phyloP scores from a whole-genome alignment of 1,140 invertebrate genomes.

The Brachionus sp. region DNA sequence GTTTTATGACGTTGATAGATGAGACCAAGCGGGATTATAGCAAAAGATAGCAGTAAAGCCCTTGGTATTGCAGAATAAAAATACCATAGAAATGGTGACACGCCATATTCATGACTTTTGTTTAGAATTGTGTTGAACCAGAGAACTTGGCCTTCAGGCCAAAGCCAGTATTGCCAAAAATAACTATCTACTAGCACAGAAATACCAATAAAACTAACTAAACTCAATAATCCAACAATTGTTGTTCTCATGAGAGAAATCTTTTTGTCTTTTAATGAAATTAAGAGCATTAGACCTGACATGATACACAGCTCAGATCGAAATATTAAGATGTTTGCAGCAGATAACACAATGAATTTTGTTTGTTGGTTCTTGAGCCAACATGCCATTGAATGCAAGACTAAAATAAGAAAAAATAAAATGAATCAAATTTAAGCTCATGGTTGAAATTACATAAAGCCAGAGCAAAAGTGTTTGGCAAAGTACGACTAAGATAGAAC shows the following conservation, averaged over 20 bases:
- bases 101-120: constrained; percentile 94
- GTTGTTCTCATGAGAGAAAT: neutral
- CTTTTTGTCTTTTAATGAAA: constrained; percentile 29
- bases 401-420: constrained; percentile 61
- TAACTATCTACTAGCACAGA: constrained; percentile 82
- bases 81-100: constrained; percentile 93
- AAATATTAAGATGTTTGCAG: constrained; percentile 82
- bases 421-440: constrained; percentile 22
- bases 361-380: constrained; percentile 74
- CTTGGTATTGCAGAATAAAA: constrained; percentile 93
- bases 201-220: constrained; percentile 62
- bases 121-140: constrained; percentile 92
- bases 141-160: constrained; percentile 96
- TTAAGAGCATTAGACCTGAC: constrained; percentile 24
- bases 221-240: neutral
- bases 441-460: constrained; percentile 71
- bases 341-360: constrained; percentile 77
- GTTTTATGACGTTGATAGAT: constrained; percentile 69
- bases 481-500: constrained; percentile 86
- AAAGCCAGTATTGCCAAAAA: constrained; percentile 83
- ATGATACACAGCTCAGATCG: constrained; percentile 76
- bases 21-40: constrained; percentile 75
- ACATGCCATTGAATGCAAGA: constrained; percentile 75
- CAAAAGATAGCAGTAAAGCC: constrained; percentile 73
- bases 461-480: constrained; percentile 93